phyloP scores from a whole-genome alignment of 2,888 invertebrate genomes.

The Gibbula magus region DNA sequence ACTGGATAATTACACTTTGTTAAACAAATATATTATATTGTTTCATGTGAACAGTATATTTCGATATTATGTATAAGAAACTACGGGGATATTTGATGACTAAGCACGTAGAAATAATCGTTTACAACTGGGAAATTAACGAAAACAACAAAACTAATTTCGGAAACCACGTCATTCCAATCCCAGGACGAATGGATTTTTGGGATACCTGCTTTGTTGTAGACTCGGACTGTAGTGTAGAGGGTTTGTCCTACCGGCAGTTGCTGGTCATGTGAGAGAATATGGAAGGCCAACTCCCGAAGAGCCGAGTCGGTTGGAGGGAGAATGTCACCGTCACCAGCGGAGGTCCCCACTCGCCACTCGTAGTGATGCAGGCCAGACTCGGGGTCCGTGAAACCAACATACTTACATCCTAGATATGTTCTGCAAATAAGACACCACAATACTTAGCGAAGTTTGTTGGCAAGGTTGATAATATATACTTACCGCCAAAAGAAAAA shows the following conservation, averaged over 20 bases:
- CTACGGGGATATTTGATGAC: too few species aligned
- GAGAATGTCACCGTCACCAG: conserved; percentile 9
- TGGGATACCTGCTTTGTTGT: conserved; percentile 23
- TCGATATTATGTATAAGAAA: too few species aligned
- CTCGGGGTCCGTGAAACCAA: conserved; percentile 41
- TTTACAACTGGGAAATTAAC: too few species aligned
- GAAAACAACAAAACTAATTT: too few species aligned
- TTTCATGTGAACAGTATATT: too few species aligned
- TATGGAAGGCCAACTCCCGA: neutral
- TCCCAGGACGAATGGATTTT: too few species aligned
- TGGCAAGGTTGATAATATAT: too few species aligned
- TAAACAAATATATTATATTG: too few species aligned
- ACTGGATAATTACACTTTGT: too few species aligned
- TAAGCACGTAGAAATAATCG: too few species aligned
- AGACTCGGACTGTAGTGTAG: neutral
- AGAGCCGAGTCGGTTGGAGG: neutral
- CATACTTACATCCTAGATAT: conserved; percentile 36
- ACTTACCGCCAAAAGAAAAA: too few species aligned
- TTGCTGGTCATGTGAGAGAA: neutral
- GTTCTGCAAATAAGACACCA: neutral
- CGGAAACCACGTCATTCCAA: too few species aligned
- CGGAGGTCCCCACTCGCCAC: conserved; percentile 42
- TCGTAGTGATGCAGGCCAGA: conserved; percentile 42
- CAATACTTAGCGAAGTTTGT: neutral
- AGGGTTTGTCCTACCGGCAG: neutral